phyloP scores from a whole-genome alignment of 2,797 vertebrate genomes.

The Sebastes trivittatus region DNA sequence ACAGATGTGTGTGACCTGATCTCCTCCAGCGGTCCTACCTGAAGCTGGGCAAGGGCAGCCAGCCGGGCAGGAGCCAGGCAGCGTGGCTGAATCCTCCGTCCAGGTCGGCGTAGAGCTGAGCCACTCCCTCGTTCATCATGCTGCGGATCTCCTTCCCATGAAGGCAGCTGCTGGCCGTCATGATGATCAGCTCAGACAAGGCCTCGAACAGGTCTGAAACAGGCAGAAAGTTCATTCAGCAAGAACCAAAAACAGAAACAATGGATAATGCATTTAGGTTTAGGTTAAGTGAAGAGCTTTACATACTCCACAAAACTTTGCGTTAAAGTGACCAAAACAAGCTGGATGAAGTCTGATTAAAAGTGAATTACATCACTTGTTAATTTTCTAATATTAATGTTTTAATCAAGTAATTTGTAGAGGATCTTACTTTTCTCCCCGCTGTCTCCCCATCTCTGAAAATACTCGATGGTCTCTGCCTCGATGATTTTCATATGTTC shows the following conservation, averaged over 20 bases:
- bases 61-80: conserved; percentile 95
- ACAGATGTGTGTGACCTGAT: too few species aligned
- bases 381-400: not conserved
- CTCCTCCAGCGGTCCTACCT: conserved; percentile 78
- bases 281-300: not conserved
- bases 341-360: not conserved
- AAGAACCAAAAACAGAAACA: not conserved
- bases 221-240: not conserved
- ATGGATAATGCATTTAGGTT: too few species aligned
- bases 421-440: conserved; percentile 89
- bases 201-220: conserved; percentile 93
- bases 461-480: conserved; percentile 92
- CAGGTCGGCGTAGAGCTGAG: conserved; percentile 94
- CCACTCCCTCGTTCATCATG: conserved; percentile 89
- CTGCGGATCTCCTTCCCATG: conserved; percentile 94
- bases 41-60: conserved; percentile 98
- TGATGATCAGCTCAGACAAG: conserved; percentile 95
- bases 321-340: not conserved
- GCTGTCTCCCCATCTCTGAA: conserved; percentile 92
- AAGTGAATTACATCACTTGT: not conserved
- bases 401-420: not conserved
- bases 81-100: conserved; percentile 95
- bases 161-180: conserved; percentile 96
- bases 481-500: conserved; percentile 92
- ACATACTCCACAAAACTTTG: not conserved